Evolutionary conservation across 2,888 invertebrate species (phyloP), one percentile per base, ranked within the genome.

Genomic region (Gibbula magus): DNA sequence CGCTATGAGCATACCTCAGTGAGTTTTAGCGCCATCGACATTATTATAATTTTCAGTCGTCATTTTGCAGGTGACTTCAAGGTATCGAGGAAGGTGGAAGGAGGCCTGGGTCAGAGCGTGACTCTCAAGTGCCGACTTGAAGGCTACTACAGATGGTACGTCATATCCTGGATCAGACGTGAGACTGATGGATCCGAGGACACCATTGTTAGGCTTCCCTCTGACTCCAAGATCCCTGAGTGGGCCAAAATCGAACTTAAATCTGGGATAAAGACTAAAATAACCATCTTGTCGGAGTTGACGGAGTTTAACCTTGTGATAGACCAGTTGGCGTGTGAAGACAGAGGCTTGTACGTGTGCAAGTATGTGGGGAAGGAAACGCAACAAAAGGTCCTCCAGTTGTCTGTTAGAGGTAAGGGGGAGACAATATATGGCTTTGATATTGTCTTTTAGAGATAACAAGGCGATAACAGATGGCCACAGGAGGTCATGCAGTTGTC

Each of bases 221-320:
- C 75, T 10, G 75, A 75, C 32, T 32, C 75, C 18, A 75, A 75
- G 35, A 75, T 54, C 18, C 75, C 75, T 0, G 75, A 75, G n/a
- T 75, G 75, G 75, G 52, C 75, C 1, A n/a, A 53, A 5, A 35
- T 10, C 35, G 35, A 29, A 32, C 54, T 29, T 32, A 52, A 54
- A 18, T 8, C 25, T 8, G 25, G 75, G 32, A 75, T 75, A 18
- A 25, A 54, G 20, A 53, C 32, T 53, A 75, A 75, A 10, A 75
- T 75, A 16, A 53, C 75, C 1, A 54, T 75, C 18, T 32, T 54
- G 75, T 25, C 29, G 8, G 52, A 53, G 10, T 54, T 52, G 32
- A 75, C 75, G 3, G 75, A 75, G n/a, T 75, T 75, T 54, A 75
- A 32, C n/a, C 54, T 75, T 0, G 75, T 32, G 54, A n/a, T 75